phyloP scores from a whole-genome alignment of 2,888 invertebrate species.

The Lepidochitona cinerea region DNA sequence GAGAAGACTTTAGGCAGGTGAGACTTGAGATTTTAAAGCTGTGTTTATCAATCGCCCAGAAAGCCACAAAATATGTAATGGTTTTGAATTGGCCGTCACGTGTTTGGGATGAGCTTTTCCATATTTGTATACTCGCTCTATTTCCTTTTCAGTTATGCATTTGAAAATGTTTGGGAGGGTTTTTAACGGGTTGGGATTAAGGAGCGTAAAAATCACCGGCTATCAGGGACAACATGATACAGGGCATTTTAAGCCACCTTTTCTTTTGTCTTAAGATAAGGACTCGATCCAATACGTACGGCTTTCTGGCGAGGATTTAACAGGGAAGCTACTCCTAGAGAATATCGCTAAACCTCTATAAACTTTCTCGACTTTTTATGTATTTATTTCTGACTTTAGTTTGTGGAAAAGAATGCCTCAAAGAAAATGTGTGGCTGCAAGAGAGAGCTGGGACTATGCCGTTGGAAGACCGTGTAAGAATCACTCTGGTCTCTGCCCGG shows the following conservation, averaged over 20 bases:
- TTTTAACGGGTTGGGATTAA: not conserved
- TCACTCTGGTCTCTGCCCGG: too few species aligned
- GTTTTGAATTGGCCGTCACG: not conserved
- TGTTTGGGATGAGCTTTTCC: not conserved
- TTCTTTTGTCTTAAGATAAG: not conserved
- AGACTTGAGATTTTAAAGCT: not conserved
- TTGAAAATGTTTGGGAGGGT: not conserved
- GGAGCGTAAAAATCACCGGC: not conserved
- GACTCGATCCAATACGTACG: not conserved
- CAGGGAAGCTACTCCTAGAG: not conserved
- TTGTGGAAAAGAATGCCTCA: not conserved
- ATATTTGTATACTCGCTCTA: conserved; percentile 1
- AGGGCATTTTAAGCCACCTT: not conserved
- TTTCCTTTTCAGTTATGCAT: conserved; percentile 6
- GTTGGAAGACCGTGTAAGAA: too few species aligned
- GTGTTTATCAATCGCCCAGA: not conserved
- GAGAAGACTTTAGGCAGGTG: too few species aligned
- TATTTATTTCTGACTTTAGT: conserved; percentile 7
- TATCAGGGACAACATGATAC: not conserved
- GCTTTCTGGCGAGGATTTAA: too few species aligned
- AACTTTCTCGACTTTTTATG: conserved; percentile 7
- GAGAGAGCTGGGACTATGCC: too few species aligned
- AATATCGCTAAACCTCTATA: conserved; percentile 6
- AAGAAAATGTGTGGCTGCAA: too few species aligned
- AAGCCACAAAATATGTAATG: not conserved